Evolutionary conservation across 2,797 vertebrate genomes (phyloP), one percentile per base, ranked within the genome.

Genomic region (Myripristis jacobus): DNA sequence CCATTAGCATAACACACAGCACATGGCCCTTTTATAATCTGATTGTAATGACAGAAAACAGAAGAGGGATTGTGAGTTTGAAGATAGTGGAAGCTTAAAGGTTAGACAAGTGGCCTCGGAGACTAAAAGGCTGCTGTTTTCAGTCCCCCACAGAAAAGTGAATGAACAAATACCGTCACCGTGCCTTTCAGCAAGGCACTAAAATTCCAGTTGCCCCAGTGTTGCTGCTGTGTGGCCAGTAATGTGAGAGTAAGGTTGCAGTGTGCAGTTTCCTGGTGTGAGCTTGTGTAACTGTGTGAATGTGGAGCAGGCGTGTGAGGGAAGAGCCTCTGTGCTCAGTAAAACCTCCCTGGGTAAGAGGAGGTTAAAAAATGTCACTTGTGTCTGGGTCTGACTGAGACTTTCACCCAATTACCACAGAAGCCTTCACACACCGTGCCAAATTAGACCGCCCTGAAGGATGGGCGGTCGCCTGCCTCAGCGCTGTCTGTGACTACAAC

Each of bases 361-460:
- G 50, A 54, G 38, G 75, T 80, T 25, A 24, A 60, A 78, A 65
- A 60, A 16, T 66, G 44, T 57, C 48, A 67, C 65, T 66, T 64
- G 61, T 48, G 67, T 22, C 48, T 34, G 55, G 54, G 55, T 80
- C 56, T 77, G 66, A 65, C 62, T 0, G 15, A 62, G 63, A 11
- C 22, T 63, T 67, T 80, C 59, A 66, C 34, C 27, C 44, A 69
- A 83, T 79, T 82, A 78, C 70, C 75, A 72, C 70, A 77, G 71
- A 75, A 77, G 52, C 43, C 54, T 66, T 53, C 44, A 41, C 53
- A 82, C 65, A 38, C 75, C 38, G 51, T 70, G 77, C 76, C 79
- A 5, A 87, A 89, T 87, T 46, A 72, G 90, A 88, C 91, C 90
- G 90, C 90, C 92, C 84, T 77, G 86, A 50, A 63, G 67, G 68